Evolutionary conservation across 2,888 invertebrate genomes (phyloP), one percentile per base, ranked within the genome.

Genomic region (Steinernema hermaphroditum): DNA sequence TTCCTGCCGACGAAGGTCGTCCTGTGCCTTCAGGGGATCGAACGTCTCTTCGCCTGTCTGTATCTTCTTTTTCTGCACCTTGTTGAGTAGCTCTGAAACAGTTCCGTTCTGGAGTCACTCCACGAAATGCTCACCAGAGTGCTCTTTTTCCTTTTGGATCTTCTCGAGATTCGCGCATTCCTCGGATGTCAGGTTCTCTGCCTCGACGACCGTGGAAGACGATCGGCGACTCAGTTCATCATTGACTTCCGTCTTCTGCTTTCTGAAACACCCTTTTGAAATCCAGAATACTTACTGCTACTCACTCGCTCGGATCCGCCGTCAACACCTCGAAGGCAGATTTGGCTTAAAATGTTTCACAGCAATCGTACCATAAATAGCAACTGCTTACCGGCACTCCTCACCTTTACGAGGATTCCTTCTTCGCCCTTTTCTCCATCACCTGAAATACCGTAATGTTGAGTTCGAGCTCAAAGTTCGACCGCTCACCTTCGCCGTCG

Each of bases 1-100:
- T 16, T 54, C 54, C 54, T 54, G 54, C 6, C 54, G 14, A 27
- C 54, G 22, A 22, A 54, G 54, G 54, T 54, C 27, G 27, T 54
- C 54, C 27, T 54, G 54, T 8, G 54, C 54, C 27, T 54, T 22
- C 9, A 54, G 6, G 27, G 54, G 54, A 27, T 27, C 22, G 54
- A 54, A 54, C 2, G 54, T 54, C 27, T 54, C 24, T 4, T 54
- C 24, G 4, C 22, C 24, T 8, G 22, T 22, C 24, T 6, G 14
- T 22, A 54, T 54, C 27, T 54, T 54, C 27, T 54, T 54, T 27
- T 54, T 54, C 19, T 54, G 54, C 2, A 54, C 54, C 54, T 54
- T 54, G 54, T 54, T 54, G 6, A 54, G 54, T 6, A 54, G 54
- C 54, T 54, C 54, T 54, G 54, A 14, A 54, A 27, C 22, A 12